These are phyloP conservation scores for Prietella phreatophila DNA, from an alignment of 2,113 vertebrate species.

Conservation along the genomic window DNA sequence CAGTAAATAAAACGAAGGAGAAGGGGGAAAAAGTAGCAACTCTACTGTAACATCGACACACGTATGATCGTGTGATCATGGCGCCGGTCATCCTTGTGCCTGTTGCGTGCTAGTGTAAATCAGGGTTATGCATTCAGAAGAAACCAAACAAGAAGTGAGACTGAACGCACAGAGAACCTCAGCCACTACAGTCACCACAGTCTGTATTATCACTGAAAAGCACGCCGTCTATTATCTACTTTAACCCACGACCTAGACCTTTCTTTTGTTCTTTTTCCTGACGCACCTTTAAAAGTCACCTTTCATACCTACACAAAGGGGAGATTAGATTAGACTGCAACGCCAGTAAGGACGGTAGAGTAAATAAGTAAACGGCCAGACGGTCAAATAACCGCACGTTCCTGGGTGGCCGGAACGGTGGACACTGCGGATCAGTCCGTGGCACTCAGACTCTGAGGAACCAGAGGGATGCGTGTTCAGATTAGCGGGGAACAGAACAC, in stretches of 20 bases:
- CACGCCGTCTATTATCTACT: background rate
- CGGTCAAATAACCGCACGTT: background rate
- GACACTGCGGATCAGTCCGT: background rate
- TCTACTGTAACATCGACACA: background rate
- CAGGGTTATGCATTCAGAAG: background rate
- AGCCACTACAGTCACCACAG: background rate
- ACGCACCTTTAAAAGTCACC: background rate
- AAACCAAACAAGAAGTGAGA: constrained; percentile 5
- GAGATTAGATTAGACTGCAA: background rate
- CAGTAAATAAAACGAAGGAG: background rate
- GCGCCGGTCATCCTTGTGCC: too few relatives aligned
- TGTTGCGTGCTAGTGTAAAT: too few relatives aligned
- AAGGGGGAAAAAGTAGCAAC: too few relatives aligned
- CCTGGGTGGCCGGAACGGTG: background rate
- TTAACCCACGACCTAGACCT: background rate
- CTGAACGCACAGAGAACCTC: background rate
- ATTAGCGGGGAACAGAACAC: too few relatives aligned
- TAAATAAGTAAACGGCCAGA: background rate
- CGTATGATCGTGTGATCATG: background rate
- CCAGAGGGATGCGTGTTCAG: background rate
- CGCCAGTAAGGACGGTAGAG: background rate
- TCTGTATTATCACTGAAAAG: background rate
- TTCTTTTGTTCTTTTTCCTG: background rate
- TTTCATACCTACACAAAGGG: background rate
- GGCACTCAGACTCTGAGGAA: background rate